Evolutionary conservation across 2,113 vertebrate species (phyloP).

Genomic region (Apistogramma diplotaenia): DNA sequence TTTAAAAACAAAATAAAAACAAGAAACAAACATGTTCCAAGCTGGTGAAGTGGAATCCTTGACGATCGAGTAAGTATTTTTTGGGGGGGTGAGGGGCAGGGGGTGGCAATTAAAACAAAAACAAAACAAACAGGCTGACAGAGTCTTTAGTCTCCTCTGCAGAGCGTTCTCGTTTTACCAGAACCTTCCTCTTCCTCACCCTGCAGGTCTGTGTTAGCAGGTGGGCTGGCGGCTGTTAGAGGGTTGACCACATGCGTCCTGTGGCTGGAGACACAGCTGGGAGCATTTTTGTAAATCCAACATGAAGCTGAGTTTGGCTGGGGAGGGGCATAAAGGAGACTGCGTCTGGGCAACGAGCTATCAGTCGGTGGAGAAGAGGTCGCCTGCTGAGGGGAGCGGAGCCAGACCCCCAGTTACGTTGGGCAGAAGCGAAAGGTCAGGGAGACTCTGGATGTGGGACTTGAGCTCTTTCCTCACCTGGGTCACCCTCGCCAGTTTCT

Average conservation of each 20-base stretch:
- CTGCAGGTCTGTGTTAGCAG: conserved; percentile 17
- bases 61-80: neutral
- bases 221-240: neutral
- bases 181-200: conserved; percentile 19
- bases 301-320: conserved; percentile 10
- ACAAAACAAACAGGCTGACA: conserved; percentile 27
- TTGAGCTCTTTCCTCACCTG: conserved; percentile 98
- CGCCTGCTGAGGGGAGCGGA: conserved; percentile 94
- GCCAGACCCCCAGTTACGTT: conserved; percentile 95
- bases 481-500: conserved; percentile 95
- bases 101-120: too few relatives aligned
- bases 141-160: conserved; percentile 59
- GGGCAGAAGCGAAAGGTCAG: conserved; percentile 93
- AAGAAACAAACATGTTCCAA: conserved; percentile 49
- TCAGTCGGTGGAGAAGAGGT: conserved; percentile 98
- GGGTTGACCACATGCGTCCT: conserved; percentile 18
- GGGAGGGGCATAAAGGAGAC: neutral
- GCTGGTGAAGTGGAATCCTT: conserved; percentile 70
- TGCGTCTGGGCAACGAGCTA: neutral
- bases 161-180: conserved; percentile 20
- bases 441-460: conserved; percentile 98
- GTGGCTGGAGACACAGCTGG: conserved; percentile 18
- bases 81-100: neutral
- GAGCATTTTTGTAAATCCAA: conserved; percentile 35
- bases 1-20: conserved; percentile 59